Evolutionary conservation across 2,113 vertebrate species (phyloP), one percentile per base, ranked within the genome.

Genomic region (Pygoscelis adeliae): DNA sequence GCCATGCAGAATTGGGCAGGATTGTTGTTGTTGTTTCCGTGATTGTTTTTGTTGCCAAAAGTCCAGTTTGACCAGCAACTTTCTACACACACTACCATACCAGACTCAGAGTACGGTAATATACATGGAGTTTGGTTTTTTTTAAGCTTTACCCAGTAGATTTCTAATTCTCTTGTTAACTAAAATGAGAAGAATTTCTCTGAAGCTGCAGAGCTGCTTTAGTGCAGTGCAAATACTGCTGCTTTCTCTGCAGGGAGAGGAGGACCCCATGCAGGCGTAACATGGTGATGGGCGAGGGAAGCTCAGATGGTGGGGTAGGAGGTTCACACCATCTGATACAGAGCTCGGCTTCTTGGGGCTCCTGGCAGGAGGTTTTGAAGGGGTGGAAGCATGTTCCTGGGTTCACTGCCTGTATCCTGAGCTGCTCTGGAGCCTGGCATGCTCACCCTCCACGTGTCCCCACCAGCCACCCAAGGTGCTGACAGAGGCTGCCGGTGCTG

Each of bases 231-330:
- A 87, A 65, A 78, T 84, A 42, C 34, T 50, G 17, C 21, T 66
- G 1, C 19, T 77, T 34, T n/a, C 17, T 65, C 63, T 36, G 42
- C 4, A 72, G 70, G 49, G 74, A 71, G 62, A 82, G 34, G 66
- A 55, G 58, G 23, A 52, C 62, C 27, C 26, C 40, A 19, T 4
- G 9, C 63, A 81, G 42, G 9, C 0, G 0, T 76, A 63, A 44
- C 0, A 0, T 3, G 2, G 30, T 42, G 65, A 12, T 71, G 70
- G 50, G 27, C 3, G 3, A 53, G 30, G 49, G 50, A 77, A 73
- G 61, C 69, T 89, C 72, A 58, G 81, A 49, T 56, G 67, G 40
- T 3, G 14, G 65, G 22, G 34, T 71, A 36, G 83, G 63, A 81
- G 40, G 11, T n/a, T 81, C 11, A 6, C 36, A 81, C n/a, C 19